phyloP scores from a whole-genome alignment of 1,140 invertebrate species.

The Procambarus virginalis region DNA sequence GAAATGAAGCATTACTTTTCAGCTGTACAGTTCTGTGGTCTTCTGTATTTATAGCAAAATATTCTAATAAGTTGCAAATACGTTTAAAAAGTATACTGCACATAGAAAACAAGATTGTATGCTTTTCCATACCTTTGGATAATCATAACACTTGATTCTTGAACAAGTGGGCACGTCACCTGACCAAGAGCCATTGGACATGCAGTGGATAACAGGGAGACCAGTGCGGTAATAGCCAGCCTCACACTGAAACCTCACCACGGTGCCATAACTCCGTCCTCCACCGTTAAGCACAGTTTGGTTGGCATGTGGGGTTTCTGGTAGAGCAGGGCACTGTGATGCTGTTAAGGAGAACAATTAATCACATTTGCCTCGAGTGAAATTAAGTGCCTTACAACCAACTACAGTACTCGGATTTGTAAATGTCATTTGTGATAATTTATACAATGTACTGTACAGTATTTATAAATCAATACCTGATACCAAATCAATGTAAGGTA shows the following conservation, averaged over 20 bases:
- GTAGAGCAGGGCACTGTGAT: constrained; percentile 92
- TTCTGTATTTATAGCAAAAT: too few relatives aligned
- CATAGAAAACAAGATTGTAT: too few relatives aligned
- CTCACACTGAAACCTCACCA: constrained; percentile 93
- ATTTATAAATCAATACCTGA: too few relatives aligned
- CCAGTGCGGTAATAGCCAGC: constrained; percentile 92
- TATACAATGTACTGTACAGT: too few relatives aligned
- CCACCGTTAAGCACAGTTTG: constrained; percentile 93
- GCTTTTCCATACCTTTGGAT: constrained; percentile 84
- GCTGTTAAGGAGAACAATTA: constrained; percentile 76
- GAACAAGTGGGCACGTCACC: constrained; percentile 91
- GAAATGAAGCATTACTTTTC: too few relatives aligned
- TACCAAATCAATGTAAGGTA: too few relatives aligned
- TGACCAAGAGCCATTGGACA: constrained; percentile 97
- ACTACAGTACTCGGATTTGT: too few relatives aligned
- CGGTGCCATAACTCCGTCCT: constrained; percentile 94
- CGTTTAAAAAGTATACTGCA: too few relatives aligned
- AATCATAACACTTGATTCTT: constrained; percentile 84
- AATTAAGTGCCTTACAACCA: not conserved
- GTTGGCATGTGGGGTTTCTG: constrained; percentile 90
- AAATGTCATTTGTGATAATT: too few relatives aligned
- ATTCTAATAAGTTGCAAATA: too few relatives aligned
- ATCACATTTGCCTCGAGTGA: not conserved
- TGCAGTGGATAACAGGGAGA: constrained; percentile 92
- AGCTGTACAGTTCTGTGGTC: too few relatives aligned